Evolutionary conservation across 2,888 invertebrate species (phyloP), one percentile per base, ranked within the genome.

Genomic region (Lapara coniferarum): DNA sequence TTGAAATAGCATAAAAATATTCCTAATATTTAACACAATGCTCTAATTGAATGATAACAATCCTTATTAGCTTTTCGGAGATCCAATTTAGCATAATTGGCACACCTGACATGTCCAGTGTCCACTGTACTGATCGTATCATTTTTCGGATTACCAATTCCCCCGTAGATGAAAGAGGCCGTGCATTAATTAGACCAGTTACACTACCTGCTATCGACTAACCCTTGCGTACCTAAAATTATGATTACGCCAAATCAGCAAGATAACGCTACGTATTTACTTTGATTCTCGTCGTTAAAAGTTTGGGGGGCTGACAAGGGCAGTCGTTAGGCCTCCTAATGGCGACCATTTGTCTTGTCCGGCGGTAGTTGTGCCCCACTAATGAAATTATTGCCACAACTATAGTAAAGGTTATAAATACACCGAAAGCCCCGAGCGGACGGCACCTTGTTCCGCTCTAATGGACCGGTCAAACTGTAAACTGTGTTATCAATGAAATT

Each of bases 311-410:
- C 90, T 89, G 90, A 89, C 90, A 92, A 89, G 89, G 89, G 88
- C 89, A 90, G 89, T 92, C 93, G 92, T 93, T 92, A 93, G 92
- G 90, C 83, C 84, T 84, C 86, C 93, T 94, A 94, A 94, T 94
- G 94, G 94, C 91, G 77, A 88, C 92, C 94, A 94, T 94, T 94
- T 94, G 94, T 94, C 94, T 93, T 93, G 93, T 93, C 93, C 93
- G 91, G 92, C 91, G 88, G 86, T 92, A 92, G 92, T 92, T 91
- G 91, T 88, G 90, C 91, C 90, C 87, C 88, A 86, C 93, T 94
- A 94, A 94, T 94, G 94, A 94, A 94, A 94, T 94, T 94, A 94
- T 94, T 92, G 94, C 94, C 93, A 89, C 92, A 93, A 93, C 93
- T 93, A 93, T 89, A 93, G 88, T 89, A 89, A 89, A 91, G 90